Conservation (phyloP, 2,113 vertebrate genomes). For the Sterna hirundo region DNA sequence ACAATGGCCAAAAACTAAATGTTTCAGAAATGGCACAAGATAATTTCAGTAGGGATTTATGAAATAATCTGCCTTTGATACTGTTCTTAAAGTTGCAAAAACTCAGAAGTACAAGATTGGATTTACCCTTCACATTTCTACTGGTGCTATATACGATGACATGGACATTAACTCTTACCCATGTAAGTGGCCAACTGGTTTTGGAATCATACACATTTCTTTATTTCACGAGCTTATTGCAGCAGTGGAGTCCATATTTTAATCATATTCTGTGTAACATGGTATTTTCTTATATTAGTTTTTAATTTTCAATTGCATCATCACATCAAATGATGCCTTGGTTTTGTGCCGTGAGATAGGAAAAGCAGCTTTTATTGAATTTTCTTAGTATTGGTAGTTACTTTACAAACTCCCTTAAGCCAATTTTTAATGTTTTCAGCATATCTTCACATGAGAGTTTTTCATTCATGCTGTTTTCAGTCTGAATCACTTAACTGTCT, state of each 20-base stretch:
- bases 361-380: background rate
- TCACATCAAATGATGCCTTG: background rate
- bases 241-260: background rate
- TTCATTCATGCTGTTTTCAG: background rate
- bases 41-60: background rate
- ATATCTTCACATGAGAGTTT: background rate
- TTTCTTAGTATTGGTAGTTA: background rate
- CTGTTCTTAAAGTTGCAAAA: background rate
- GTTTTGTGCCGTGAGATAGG: background rate
- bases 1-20: background rate
- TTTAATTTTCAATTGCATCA: background rate
- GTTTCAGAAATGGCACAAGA: background rate
- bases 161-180: background rate
- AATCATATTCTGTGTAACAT: background rate
- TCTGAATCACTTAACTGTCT: background rate
- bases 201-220: background rate
- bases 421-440: background rate
- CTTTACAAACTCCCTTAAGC: background rate
- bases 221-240: background rate
- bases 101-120: background rate
- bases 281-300: background rate
- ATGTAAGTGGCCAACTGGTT: background rate
- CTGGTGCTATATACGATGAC: background rate
- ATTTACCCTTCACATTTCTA: background rate
- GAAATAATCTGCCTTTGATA: background rate